phyloP scores from a whole-genome alignment of 2,797 vertebrate genomes.

The Amniataba percoides region DNA sequence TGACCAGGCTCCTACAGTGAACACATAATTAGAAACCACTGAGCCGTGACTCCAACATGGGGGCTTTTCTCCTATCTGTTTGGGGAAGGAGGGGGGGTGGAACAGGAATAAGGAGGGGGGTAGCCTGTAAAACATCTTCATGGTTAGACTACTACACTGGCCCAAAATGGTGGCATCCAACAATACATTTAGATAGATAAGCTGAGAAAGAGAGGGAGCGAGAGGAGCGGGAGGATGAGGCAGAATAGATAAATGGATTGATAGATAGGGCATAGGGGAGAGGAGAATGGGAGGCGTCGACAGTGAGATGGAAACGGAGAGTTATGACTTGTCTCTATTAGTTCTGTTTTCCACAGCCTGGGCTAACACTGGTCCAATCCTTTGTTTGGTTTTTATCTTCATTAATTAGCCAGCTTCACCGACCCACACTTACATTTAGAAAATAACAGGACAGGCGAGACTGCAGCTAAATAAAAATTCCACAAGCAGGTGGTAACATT shows the following conservation, averaged over 20 bases:
- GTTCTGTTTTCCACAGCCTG: constrained; percentile 40
- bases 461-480: background rate
- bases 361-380: background rate
- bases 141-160: constrained; percentile 56
- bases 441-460: constrained; percentile 1
- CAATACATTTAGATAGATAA: constrained; percentile 67
- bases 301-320: constrained; percentile 60
- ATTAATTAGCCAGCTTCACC: constrained; percentile 34
- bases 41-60: constrained; percentile 72
- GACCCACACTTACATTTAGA: constrained; percentile 18
- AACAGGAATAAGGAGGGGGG: background rate
- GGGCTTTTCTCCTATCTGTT: constrained; percentile 71
- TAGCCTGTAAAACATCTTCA: constrained; percentile 71
- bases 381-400: constrained; percentile 40
- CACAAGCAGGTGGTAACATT: constrained; percentile 12
- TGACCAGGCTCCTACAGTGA: constrained; percentile 64
- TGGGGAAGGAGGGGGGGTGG: constrained; percentile 28
- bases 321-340: constrained; percentile 56
- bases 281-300: constrained; percentile 42
- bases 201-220: constrained; percentile 27
- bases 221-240: constrained; percentile 26
- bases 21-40: constrained; percentile 79
- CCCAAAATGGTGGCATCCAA: constrained; percentile 53
- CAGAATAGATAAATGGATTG: constrained; percentile 67
- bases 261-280: constrained; percentile 57